Percentiles rank a stretch among this genome's conserved stretches.
phyloP scores from a whole-genome alignment of 2,888 invertebrate species.

The Chironomus tentans region DNA sequence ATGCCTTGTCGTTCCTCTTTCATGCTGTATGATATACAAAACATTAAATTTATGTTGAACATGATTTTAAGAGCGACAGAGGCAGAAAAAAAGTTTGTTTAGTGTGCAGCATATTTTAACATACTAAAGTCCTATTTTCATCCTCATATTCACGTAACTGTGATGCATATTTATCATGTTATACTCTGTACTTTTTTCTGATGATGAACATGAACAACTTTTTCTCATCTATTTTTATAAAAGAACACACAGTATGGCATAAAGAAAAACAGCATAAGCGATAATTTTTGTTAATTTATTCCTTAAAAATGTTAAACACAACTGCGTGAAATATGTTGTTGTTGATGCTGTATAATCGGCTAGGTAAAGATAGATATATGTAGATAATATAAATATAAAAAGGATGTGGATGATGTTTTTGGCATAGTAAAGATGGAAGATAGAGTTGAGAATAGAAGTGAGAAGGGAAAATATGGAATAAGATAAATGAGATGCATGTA shows the following conservation, averaged over 20 bases:
- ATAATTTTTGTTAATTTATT: constrained; percentile 22
- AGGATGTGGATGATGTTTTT: too few species aligned
- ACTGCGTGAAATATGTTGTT: constrained; percentile 9
- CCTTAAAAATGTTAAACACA: constrained; percentile 7
- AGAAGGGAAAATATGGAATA: too few species aligned
- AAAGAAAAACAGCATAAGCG: background rate
- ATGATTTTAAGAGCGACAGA: constrained; percentile 1
- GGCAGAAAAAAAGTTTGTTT: background rate
- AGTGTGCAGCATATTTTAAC: background rate
- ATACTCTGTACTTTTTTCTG: background rate
- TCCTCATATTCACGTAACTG: constrained; percentile 7
- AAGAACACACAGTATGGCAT: background rate
- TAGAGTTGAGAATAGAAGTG: too few species aligned
- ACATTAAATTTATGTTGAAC: constrained; percentile 8
- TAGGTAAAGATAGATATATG: too few species aligned
- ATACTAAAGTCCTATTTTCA: background rate
- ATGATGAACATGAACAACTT: constrained; percentile 2
- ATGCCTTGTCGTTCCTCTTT: too few species aligned
- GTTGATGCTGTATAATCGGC: too few species aligned
- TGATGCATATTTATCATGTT: constrained; percentile 11
- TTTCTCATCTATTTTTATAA: background rate
- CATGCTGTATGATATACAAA: background rate
- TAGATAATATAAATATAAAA: too few species aligned
- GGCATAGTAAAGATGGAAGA: too few species aligned
- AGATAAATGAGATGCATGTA: background rate